A percentile compares a stretch with the other conserved stretches of the same genome.
phyloP scores from a whole-genome alignment of 2,888 invertebrate genomes.

The Helobdella robusta region DNA sequence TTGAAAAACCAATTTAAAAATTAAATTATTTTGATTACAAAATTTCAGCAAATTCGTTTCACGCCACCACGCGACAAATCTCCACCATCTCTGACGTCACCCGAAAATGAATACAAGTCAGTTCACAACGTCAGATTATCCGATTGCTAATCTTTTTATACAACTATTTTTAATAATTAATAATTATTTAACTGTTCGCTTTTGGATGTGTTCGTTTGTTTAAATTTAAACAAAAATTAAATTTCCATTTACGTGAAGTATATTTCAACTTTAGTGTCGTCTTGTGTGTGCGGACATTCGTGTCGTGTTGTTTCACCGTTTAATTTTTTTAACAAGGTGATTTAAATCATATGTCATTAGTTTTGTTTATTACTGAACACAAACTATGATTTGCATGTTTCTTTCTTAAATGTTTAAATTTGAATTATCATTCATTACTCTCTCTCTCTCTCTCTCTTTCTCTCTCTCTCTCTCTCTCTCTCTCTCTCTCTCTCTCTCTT shows the following conservation, averaged over 20 bases:
- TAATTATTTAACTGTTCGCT: background rate
- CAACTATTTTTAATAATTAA: background rate
- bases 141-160: background rate
- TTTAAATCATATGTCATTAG: no score
- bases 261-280: no score
- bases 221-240: background rate
- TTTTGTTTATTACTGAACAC: no score
- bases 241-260: background rate
- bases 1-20: background rate
- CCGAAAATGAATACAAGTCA: conserved; percentile 7
- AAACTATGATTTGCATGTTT: no score
- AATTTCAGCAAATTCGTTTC: conserved; percentile 20
- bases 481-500: no score
- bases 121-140: conserved; percentile 3
- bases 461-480: no score
- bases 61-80: conserved; percentile 21
- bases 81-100: conserved; percentile 6
- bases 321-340: no score
- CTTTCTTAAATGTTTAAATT: no score
- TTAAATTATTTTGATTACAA: background rate
- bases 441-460: no score
- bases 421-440: no score
- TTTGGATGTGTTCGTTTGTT: background rate
- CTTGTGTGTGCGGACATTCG: no score
- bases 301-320: no score